phyloP scores from a whole-genome alignment of 2,888 invertebrate genomes.

The Epinotia nisella region DNA sequence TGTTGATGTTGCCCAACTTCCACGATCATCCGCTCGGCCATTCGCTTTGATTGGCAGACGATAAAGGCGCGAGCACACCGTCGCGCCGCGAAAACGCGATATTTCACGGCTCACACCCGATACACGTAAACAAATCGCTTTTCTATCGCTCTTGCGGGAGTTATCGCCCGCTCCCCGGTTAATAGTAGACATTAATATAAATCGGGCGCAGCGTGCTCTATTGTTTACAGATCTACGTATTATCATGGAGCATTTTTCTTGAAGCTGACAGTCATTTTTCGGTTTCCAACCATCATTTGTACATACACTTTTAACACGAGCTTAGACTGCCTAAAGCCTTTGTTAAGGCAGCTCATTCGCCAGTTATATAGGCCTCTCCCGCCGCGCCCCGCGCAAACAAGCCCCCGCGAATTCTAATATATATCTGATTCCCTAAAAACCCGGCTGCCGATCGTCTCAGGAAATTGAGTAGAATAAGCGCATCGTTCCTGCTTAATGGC shows the following conservation, averaged over 20 bases:
- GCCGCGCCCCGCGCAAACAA: constrained; percentile 20
- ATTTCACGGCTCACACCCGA: constrained; percentile 50
- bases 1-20: constrained; percentile 19
- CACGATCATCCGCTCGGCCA: constrained; percentile 1
- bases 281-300: not conserved
- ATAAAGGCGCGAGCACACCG: constrained; percentile 45
- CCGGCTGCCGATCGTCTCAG: constrained; percentile 40
- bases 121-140: constrained; percentile 68
- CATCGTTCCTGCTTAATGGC: constrained; percentile 44
- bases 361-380: constrained; percentile 23
- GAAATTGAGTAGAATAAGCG: constrained; percentile 45
- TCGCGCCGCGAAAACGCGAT: constrained; percentile 49
- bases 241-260: constrained; percentile 44
- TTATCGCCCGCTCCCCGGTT: constrained; percentile 65
- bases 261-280: not conserved
- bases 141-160: constrained; percentile 65
- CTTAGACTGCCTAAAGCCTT: too few species aligned
- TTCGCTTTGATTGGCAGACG: constrained; percentile 45
- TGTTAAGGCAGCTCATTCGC: not conserved
- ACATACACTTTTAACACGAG: not conserved
- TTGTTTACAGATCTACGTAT: constrained; percentile 40
- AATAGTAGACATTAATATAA: constrained; percentile 75
- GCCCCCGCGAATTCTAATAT: constrained; percentile 30
- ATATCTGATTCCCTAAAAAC: constrained; percentile 43
- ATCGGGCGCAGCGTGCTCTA: constrained; percentile 53